A percentile compares a stretch with the other conserved stretches of the same genome.
phyloP scores from a whole-genome alignment of 2,797 vertebrate genomes.

The Pygocentrus nattereri region DNA sequence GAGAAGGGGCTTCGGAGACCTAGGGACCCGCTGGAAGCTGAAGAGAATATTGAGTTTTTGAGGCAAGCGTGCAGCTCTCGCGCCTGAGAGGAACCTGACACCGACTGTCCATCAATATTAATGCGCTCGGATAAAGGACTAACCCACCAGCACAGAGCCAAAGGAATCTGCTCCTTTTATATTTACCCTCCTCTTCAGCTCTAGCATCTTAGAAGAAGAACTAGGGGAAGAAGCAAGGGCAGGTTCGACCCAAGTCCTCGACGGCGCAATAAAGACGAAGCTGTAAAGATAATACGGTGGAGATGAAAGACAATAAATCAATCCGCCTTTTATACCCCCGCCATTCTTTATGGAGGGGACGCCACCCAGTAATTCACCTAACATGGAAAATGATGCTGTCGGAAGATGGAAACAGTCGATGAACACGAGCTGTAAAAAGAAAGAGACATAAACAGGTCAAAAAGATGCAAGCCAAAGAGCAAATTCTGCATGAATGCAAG shows the following conservation, averaged over 20 bases:
- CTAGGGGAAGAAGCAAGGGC: slow-evolving; percentile 15
- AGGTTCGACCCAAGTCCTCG: slow-evolving; percentile 67
- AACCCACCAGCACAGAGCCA: not conserved
- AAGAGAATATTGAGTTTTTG: slow-evolving; percentile 22
- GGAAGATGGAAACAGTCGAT: slow-evolving; percentile 46
- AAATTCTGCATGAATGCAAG: slow-evolving; percentile 25
- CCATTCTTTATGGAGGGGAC: slow-evolving; percentile 44
- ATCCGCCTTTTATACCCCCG: slow-evolving; percentile 67
- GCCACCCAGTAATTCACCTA: slow-evolving; percentile 37
- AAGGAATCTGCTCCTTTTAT: slow-evolving; percentile 16
- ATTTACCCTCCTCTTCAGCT: not conserved
- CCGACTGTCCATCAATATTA: slow-evolving; percentile 54
- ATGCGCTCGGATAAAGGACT: slow-evolving; percentile 42
- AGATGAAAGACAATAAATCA: slow-evolving; percentile 73
- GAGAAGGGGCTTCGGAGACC: not conserved
- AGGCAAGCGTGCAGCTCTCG: slow-evolving; percentile 33
- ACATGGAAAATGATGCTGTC: slow-evolving; percentile 39
- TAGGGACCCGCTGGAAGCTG: slow-evolving; percentile 12
- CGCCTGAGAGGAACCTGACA: slow-evolving; percentile 33
- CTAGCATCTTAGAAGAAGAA: too few relatives aligned
- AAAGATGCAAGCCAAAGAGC: slow-evolving; percentile 20
- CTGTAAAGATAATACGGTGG: slow-evolving; percentile 70
- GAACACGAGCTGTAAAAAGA: slow-evolving; percentile 13
- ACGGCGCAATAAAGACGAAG: slow-evolving; percentile 72
- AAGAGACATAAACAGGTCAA: slow-evolving; percentile 30